A percentile compares a stretch with the other conserved stretches of the same genome.
phyloP scores from a whole-genome alignment of 2,797 vertebrate genomes.

The Acanthurus tractus region DNA sequence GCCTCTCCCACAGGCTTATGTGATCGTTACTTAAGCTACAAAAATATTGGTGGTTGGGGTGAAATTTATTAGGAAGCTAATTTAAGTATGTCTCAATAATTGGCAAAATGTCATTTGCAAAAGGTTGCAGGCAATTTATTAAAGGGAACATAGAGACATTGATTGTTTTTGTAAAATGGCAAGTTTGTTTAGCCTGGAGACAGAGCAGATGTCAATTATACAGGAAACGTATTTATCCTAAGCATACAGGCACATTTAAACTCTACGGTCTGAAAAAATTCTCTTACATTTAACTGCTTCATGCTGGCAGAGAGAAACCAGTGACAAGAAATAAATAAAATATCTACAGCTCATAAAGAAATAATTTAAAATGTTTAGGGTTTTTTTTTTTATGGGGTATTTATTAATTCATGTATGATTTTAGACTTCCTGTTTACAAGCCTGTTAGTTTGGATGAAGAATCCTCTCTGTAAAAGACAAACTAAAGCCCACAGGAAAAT shows the following conservation, averaged over 20 bases:
- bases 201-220: conserved; percentile 17
- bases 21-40: neutral
- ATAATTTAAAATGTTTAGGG: neutral
- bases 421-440: conserved; percentile 6
- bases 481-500: conserved; percentile 1
- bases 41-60: neutral
- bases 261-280: conserved; percentile 1
- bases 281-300: neutral
- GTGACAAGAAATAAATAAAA: neutral
- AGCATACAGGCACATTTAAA: neutral
- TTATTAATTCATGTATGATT: neutral
- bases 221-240: conserved; percentile 2
- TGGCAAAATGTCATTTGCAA: conserved; percentile 22
- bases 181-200: conserved; percentile 3
- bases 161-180: conserved; percentile 23
- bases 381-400: neutral
- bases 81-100: conserved; percentile 8
- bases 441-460: neutral
- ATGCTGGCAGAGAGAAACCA: neutral
- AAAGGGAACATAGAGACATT: conserved; percentile 6
- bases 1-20: neutral
- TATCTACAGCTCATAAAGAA: conserved; percentile 1
- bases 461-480: neutral
- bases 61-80: conserved; percentile 3
- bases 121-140: conserved; percentile 20